phyloP scores from a whole-genome alignment of 2,888 invertebrate genomes.

The Ectropis crepuscularia region DNA sequence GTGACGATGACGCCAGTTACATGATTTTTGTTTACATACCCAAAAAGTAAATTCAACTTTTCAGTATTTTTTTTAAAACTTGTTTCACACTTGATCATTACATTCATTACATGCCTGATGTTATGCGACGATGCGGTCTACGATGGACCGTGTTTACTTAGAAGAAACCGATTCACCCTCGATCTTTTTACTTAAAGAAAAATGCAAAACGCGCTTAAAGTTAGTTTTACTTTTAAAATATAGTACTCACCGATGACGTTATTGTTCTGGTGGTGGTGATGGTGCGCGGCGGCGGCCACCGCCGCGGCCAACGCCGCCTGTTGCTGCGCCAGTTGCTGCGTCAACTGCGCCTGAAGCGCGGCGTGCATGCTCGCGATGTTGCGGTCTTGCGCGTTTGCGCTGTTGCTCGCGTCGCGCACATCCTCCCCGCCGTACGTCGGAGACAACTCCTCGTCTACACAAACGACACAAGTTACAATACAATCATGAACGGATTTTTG shows the following conservation, averaged over 20 bases:
- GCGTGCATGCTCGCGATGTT: conserved; percentile 70
- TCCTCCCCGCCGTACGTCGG: conserved; percentile 75
- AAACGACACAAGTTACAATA: conserved; percentile 1
- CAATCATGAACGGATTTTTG: background rate
- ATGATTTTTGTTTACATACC: no score
- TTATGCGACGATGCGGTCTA: no score
- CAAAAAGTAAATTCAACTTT: no score
- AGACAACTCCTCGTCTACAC: conserved; percentile 79
- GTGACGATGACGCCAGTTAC: no score
- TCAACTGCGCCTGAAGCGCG: conserved; percentile 86
- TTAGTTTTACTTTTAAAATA: background rate
- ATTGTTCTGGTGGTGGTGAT: conserved; percentile 86
- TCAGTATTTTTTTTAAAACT: no score
- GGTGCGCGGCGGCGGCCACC: conserved; percentile 85
- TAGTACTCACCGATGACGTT: conserved; percentile 82
- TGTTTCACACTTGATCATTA: no score
- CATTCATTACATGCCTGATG: no score
- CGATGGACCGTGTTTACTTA: no score
- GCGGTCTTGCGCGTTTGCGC: conserved; percentile 61
- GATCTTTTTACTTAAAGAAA: no score
- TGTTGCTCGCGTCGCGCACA: conserved; percentile 62
- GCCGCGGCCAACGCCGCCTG: conserved; percentile 83
- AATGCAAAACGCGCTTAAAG: no score
- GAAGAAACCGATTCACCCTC: no score
- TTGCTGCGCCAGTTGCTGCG: conserved; percentile 85